Conservation (phyloP, 2,888 invertebrate genomes). For the Teleogryllus oceanicus region DNA sequence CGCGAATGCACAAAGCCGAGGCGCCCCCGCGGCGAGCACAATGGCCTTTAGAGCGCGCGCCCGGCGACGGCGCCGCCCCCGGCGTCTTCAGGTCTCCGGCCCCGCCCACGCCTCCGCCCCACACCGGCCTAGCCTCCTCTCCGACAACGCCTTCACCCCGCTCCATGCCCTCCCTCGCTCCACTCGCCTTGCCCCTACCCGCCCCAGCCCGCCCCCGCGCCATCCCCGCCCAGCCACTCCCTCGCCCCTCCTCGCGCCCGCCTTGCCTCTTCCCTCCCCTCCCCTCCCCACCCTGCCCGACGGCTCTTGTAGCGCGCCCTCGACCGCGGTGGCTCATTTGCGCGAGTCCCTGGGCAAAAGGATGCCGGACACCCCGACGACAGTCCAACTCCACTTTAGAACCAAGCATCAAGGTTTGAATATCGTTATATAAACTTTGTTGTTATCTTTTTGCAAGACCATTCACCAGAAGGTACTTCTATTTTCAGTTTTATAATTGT, state of each 20-base stretch:
- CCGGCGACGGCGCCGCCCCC: neutral
- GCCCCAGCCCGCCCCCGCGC: neutral
- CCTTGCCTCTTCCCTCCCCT: neutral
- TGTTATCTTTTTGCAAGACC: too few species aligned
- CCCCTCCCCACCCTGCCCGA: neutral
- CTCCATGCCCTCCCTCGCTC: neutral
- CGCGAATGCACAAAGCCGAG: slow-evolving; percentile 7
- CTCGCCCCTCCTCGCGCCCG: neutral
- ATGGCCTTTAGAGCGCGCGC: neutral
- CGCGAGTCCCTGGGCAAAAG: too few species aligned
- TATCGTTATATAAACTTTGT: too few species aligned
- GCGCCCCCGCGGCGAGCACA: too few species aligned
- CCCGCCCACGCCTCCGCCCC: neutral
- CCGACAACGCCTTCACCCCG: neutral
- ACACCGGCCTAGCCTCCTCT: neutral
- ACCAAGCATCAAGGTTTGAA: too few species aligned
- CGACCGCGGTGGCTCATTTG: too few species aligned
- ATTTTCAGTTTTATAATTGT: too few species aligned
- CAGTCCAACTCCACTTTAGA: too few species aligned
- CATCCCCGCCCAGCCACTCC: neutral
- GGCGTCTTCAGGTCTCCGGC: neutral
- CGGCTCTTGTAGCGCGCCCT: neutral
- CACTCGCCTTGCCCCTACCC: neutral
- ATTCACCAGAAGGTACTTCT: too few species aligned
- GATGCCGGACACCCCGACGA: too few species aligned